Percentiles rank a stretch among this genome's conserved stretches.
These are phyloP conservation scores for Astatotilapia flaviijosephi DNA, from an alignment of 2,113 vertebrate species.

Conservation along the genomic window DNA sequence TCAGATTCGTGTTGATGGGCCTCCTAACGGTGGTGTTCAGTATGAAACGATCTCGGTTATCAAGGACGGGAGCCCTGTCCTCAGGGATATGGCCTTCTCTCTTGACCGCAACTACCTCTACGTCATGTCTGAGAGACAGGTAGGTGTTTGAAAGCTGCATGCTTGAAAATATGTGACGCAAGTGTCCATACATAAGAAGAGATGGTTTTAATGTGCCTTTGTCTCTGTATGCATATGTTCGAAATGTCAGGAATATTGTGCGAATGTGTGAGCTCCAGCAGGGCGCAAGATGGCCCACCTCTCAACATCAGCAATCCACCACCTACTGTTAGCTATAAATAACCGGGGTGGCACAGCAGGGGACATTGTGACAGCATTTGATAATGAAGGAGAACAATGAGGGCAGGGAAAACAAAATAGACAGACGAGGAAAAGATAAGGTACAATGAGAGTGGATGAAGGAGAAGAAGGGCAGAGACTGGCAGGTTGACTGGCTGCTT, in stretches of 20 bases:
- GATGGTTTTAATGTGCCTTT: not conserved
- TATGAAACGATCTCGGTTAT: conserved; percentile 88
- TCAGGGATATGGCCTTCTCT: conserved; percentile 96
- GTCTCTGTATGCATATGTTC: not conserved
- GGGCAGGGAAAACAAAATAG: conserved; percentile 44
- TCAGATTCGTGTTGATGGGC: conserved; percentile 94
- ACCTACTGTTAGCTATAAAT: conserved; percentile 54
- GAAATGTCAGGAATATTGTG: conserved; percentile 1
- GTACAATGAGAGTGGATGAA: not conserved
- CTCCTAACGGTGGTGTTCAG: conserved; percentile 86
- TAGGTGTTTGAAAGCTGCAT: conserved; percentile 50
- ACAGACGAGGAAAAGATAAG: conserved; percentile 27
- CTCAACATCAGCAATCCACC: conserved; percentile 28
- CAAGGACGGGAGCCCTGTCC: conserved; percentile 87
- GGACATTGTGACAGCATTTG: conserved; percentile 49
- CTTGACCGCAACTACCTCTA: conserved; percentile 86
- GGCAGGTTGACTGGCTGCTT: not conserved
- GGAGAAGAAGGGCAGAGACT: conserved; percentile 40
- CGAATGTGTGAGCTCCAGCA: not conserved
- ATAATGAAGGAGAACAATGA: conserved; percentile 67
- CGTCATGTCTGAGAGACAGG: conserved; percentile 94
- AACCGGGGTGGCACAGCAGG: conserved; percentile 47
- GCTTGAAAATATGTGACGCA: not conserved
- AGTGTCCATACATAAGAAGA: not conserved
- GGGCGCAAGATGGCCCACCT: conserved; percentile 40